Percentiles rank a stretch among this genome's conserved stretches.
phyloP scores from a whole-genome alignment of 2,888 invertebrate species.

The Plebejus anna region DNA sequence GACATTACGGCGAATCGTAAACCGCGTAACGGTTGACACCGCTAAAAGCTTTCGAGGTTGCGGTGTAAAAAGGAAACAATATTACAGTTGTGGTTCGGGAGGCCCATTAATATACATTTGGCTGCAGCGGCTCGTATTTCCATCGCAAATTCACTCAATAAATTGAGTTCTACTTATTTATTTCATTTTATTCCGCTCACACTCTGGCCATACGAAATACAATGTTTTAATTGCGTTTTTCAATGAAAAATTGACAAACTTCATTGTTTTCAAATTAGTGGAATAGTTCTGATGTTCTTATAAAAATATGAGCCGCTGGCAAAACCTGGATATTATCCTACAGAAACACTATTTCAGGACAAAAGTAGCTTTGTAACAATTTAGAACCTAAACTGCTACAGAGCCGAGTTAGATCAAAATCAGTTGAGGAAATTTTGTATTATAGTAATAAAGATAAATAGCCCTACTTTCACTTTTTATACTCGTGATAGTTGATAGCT shows the following conservation, averaged over 20 bases:
- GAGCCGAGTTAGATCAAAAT: too few species aligned
- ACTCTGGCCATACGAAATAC: constrained; percentile 31
- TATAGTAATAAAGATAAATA: too few species aligned
- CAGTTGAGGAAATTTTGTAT: too few species aligned
- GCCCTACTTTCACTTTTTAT: too few species aligned
- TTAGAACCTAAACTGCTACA: too few species aligned
- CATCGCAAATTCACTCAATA: constrained; percentile 68
- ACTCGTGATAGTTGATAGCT: too few species aligned
- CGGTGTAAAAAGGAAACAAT: constrained; percentile 71
- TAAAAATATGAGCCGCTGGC: neutral
- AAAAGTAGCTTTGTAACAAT: too few species aligned
- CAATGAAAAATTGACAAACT: neutral
- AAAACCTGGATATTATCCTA: neutral
- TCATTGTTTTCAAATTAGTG: neutral
- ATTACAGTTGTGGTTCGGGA: constrained; percentile 65
- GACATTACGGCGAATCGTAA: constrained; percentile 61
- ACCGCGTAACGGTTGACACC: constrained; percentile 66
- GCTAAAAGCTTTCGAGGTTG: constrained; percentile 67
- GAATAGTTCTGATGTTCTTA: neutral
- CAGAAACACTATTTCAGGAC: too few species aligned
- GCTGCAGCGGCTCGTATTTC: constrained; percentile 55
- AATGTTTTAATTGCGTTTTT: constrained; percentile 20
- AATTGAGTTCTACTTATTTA: constrained; percentile 53
- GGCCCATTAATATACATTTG: constrained; percentile 76
- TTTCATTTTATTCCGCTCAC: constrained; percentile 41